Evolutionary conservation across 35 echinoderm and acorn worm species (phyloP), one percentile per base, ranked within the genome.

Genomic region (Apostichopus californicus): DNA sequence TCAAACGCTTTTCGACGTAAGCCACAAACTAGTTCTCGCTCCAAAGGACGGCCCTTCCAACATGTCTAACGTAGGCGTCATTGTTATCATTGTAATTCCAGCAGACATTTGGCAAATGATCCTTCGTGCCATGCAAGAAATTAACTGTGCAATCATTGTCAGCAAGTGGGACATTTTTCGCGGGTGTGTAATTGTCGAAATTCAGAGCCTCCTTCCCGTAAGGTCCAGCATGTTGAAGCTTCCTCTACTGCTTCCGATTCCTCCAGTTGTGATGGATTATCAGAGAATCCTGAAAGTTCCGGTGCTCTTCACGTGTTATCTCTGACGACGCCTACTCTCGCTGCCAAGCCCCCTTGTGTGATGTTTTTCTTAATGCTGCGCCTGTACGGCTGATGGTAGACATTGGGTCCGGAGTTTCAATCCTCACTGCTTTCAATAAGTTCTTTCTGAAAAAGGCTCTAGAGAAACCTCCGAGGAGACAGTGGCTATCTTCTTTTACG

Each of bases 361-460:
- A 83, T 56, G 55, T 83, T 83, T 9, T 9, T 17, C 17, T 87
- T 7, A 87, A 87, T 20, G 9, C 15, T 53, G 9, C 53, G 20
- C 57, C 57, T 6, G 61, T 61, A 15, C 55, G 7, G 15, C 58
- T 87, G 83, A 28, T 28, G 59, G 56, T 86, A 17, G 83, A 86
- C 20, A 86, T 55, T 15, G 83, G 53, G 57, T 28, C 59, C 83
- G 5, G 59, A 55, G 12, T 28, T 28, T 13, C 83, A 14, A 28
- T 28, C 11, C 20, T 86, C 14, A 87, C 61, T 87, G 15, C 6
- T 87, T 60, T 87, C 53, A 17, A 87, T 87, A 57, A 87, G 56
- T 9, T 60, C 61, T 87, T 87, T 21, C 55, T 87, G 13, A 14
- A 6, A 12, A 26, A 87, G 61, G 83, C 83, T 15, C 57, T 87